These are phyloP conservation scores for Galendromus occidentalis DNA, from an alignment of 1,140 invertebrate genomes.

Conservation along the genomic window DNA sequence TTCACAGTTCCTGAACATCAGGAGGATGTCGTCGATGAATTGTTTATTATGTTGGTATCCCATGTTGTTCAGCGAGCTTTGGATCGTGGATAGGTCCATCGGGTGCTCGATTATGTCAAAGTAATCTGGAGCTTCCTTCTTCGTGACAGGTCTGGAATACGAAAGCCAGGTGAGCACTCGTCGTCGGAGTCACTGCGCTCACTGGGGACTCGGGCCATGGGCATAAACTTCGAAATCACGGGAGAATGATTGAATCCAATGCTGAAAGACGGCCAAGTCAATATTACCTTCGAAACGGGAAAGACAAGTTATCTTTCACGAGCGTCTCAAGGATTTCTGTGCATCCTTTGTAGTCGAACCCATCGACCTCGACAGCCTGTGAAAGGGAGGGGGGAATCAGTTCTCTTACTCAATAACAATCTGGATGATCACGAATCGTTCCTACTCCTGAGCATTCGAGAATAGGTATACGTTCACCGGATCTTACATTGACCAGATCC, in stretches of 20 bases:
- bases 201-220: no score
- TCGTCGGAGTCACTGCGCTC: no score
- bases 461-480: no score
- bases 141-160: constrained; percentile 28
- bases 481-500: no score
- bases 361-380: background rate
- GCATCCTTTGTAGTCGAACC: background rate
- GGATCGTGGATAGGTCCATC: constrained; percentile 84
- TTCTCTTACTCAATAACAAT: no score
- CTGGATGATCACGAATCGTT: no score
- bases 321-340: background rate
- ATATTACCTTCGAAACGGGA: background rate
- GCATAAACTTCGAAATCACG: no score
- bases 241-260: no score
- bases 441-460: no score
- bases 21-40: constrained; percentile 45
- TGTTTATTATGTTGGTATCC: constrained; percentile 41
- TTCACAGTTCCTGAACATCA: constrained; percentile 89
- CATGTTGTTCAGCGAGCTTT: constrained; percentile 56
- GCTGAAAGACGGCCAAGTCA: no score
- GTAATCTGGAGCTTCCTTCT: constrained; percentile 85
- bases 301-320: background rate
- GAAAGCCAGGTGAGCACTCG: no score
- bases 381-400: no score
- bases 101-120: constrained; percentile 82